These are phyloP conservation scores for Bicyclus anynana DNA, from an alignment of 1,140 invertebrate species.

Conservation along the genomic window DNA sequence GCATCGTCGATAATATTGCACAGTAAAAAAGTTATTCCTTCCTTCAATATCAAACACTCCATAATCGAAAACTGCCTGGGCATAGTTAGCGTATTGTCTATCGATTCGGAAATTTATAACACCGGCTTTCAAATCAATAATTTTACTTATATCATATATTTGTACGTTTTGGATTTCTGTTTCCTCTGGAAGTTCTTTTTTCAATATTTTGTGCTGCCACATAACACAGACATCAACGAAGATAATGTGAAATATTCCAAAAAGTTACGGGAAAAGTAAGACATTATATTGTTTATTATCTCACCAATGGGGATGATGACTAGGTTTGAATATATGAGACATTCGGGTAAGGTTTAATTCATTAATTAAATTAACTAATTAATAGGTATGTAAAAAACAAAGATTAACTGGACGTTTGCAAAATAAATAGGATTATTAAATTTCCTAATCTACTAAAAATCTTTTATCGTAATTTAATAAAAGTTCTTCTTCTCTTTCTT, in stretches of 20 bases:
- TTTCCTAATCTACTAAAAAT: too few species aligned
- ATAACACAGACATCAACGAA: constrained; percentile 19
- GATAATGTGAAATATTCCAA: constrained; percentile 15
- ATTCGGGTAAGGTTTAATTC: too few species aligned
- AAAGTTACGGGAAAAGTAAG: constrained; percentile 29
- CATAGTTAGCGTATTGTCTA: constrained; percentile 35
- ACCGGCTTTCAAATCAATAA: constrained; percentile 48
- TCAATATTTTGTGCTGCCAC: constrained; percentile 35
- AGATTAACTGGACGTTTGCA: too few species aligned
- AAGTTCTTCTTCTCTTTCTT: too few species aligned
- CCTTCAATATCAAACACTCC: constrained; percentile 37
- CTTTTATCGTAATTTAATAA: too few species aligned
- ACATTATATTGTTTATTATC: too few species aligned
- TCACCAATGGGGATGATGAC: too few species aligned
- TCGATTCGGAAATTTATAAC: constrained; percentile 49
- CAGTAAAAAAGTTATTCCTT: constrained; percentile 20
- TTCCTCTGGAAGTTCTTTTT: constrained; percentile 49
- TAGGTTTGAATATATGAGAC: too few species aligned
- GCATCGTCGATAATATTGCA: neutral
- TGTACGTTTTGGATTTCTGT: constrained; percentile 46
- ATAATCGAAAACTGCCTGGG: constrained; percentile 42
- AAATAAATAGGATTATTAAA: too few species aligned
- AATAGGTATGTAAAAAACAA: too few species aligned
- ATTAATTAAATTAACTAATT: too few species aligned
- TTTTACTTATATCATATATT: constrained; percentile 22